Conservation (phyloP, 2,888 invertebrate genomes). For the Baccha elongata region DNA sequence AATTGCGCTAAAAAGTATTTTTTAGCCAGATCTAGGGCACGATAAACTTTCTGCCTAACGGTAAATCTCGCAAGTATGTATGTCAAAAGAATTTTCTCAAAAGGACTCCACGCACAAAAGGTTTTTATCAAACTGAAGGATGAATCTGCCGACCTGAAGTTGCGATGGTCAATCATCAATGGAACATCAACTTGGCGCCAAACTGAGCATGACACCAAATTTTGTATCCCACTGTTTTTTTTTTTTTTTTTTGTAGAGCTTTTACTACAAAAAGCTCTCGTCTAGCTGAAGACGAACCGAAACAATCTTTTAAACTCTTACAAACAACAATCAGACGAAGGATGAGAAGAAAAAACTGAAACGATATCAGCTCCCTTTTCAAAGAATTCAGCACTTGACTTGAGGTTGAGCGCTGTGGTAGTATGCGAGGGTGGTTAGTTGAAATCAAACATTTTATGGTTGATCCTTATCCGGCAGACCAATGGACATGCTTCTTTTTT, state of each 20-base stretch:
- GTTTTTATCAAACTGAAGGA: constrained; percentile 65
- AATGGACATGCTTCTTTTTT: neutral
- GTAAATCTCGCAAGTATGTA: constrained; percentile 3
- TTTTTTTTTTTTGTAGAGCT: constrained; percentile 36
- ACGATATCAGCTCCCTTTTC: constrained; percentile 12
- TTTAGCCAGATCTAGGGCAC: neutral
- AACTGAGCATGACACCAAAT: constrained; percentile 68
- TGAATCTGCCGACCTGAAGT: constrained; percentile 16
- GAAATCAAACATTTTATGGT: constrained; percentile 58
- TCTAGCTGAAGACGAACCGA: neutral
- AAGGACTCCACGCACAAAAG: constrained; percentile 56
- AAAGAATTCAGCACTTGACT: constrained; percentile 28
- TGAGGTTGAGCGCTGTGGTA: constrained; percentile 14
- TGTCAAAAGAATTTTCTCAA: neutral
- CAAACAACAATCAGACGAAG: constrained; percentile 11
- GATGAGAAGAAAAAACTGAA: constrained; percentile 11
- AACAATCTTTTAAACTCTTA: constrained; percentile 1
- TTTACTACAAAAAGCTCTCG: constrained; percentile 69
- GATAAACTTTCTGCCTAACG: neutral
- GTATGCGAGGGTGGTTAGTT: neutral
- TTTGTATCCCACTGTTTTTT: constrained; percentile 55
- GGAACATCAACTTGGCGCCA: constrained; percentile 62
- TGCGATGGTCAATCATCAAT: constrained; percentile 56
- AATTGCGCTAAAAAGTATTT: neutral
- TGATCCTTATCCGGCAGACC: constrained; percentile 25